A percentile compares a stretch with the other conserved stretches of the same genome.
Evolutionary conservation across 2,113 vertebrate genomes (phyloP).

Genomic region (Scomber japonicus): DNA sequence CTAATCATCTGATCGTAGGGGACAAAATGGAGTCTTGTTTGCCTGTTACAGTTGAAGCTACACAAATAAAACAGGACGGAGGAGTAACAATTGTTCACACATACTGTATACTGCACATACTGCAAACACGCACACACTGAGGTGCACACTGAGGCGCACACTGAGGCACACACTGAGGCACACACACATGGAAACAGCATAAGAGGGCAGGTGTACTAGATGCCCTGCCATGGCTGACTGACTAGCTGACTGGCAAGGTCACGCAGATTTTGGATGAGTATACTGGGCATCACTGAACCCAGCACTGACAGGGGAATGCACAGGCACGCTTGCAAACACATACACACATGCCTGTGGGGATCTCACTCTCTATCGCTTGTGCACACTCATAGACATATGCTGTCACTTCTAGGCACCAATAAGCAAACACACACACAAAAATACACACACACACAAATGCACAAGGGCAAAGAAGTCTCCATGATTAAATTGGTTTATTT

Average conservation of each 20-base stretch:
- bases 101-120: not conserved
- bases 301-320: constrained; percentile 52
- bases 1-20: constrained; percentile 65
- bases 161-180: not conserved
- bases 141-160: not conserved
- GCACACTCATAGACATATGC: not conserved
- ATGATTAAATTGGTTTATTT: constrained; percentile 80
- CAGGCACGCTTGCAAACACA: constrained; percentile 42
- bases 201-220: constrained; percentile 61
- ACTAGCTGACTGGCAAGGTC: constrained; percentile 78
- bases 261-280: constrained; percentile 70
- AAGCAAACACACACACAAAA: constrained; percentile 13
- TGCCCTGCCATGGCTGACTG: constrained; percentile 61
- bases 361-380: constrained; percentile 25
- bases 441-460: constrained; percentile 33
- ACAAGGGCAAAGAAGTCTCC: constrained; percentile 67
- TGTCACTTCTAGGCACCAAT: constrained; percentile 33
- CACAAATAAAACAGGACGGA: constrained; percentile 35
- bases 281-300: constrained; percentile 71
- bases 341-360: constrained; percentile 52
- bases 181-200: constrained; percentile 16
- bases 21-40: constrained; percentile 57
- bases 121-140: not conserved
- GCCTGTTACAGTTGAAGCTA: constrained; percentile 28
- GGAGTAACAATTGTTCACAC: not conserved